Conservation (phyloP, 2,113 vertebrate species). For the Chroicocephalus ridibundus region DNA sequence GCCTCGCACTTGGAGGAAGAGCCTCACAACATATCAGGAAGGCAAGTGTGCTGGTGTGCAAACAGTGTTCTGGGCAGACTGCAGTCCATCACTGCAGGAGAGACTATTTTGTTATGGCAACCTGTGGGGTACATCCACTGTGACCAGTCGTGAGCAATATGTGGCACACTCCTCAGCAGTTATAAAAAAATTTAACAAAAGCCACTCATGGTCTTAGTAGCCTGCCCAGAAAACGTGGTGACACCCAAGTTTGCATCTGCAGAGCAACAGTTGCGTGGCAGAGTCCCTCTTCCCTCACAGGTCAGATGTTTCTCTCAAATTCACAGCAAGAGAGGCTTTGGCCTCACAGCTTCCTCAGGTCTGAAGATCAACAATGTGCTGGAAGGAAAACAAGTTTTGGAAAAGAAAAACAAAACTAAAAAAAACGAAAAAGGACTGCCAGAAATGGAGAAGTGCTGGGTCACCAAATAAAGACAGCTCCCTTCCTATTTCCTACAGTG, state of each 20-base stretch:
- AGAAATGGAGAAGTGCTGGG: not conserved
- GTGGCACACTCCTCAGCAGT: not conserved
- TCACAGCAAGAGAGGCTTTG: not conserved
- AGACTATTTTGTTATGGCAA: not conserved
- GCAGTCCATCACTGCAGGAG: not conserved
- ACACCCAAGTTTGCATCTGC: not conserved
- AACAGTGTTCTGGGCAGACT: not conserved
- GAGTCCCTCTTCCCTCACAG: not conserved
- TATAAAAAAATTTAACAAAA: not conserved
- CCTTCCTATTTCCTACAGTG: not conserved
- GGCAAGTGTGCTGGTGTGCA: not conserved
- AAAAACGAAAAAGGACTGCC: not conserved
- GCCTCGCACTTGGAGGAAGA: accelerated
- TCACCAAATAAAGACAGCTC: not conserved
- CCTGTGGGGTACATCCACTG: not conserved
- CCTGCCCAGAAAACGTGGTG: not conserved
- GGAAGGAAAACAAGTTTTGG: not conserved
- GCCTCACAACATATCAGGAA: accelerated
- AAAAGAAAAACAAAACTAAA: not conserved
- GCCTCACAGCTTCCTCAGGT: not conserved
- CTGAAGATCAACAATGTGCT: accelerated
- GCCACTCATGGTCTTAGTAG: not conserved
- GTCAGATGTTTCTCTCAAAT: not conserved
- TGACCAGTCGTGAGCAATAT: not conserved
- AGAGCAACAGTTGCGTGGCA: accelerated